Percentiles rank a stretch among this genome's conserved stretches.
These are phyloP conservation scores for Cyphomyrus discorhynchus DNA, from an alignment of 2,113 vertebrate genomes.

Conservation along the genomic window DNA sequence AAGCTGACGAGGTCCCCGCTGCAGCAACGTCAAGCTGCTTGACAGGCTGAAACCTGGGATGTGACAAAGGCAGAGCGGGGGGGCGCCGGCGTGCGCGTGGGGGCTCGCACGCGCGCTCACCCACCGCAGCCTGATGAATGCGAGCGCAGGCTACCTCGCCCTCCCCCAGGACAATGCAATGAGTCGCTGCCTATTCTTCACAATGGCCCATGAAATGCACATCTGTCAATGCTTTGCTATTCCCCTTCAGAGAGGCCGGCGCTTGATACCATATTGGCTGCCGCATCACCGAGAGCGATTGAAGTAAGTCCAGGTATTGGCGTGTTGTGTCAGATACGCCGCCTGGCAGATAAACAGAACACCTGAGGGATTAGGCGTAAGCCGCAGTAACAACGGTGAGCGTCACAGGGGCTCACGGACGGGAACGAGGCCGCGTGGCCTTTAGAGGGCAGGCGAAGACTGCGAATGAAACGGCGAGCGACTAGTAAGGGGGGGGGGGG, in stretches of 20 bases:
- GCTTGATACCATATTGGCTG: conserved; percentile 50
- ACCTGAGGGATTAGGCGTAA: conserved; percentile 61
- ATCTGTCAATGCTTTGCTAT: conserved; percentile 42
- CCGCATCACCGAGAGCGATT: conserved; percentile 50
- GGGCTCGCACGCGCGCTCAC: conserved; percentile 16
- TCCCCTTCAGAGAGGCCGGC: conserved; percentile 37
- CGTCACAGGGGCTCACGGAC: conserved; percentile 29
- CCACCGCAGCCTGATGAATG: conserved; percentile 52
- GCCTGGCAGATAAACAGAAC: conserved; percentile 66
- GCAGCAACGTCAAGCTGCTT: conserved; percentile 45
- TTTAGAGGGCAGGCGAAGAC: conserved; percentile 99
- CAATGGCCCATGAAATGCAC: conserved; percentile 47
- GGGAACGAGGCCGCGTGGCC: conserved; percentile 66
- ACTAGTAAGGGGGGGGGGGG: conserved; percentile 26
- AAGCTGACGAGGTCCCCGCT: conserved; percentile 32
- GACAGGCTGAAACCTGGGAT: conserved; percentile 51
- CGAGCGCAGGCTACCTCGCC: conserved; percentile 48
- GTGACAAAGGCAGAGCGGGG: conserved; percentile 55
- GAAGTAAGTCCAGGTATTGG: conserved; percentile 65
- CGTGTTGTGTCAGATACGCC: conserved; percentile 57
- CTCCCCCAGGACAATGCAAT: conserved; percentile 46
- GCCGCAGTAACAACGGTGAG: conserved; percentile 54
- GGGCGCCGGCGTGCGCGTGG: conserved; percentile 33
- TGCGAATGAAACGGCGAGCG: conserved; percentile 67
- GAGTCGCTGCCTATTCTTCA: conserved; percentile 45